phyloP scores from a whole-genome alignment of 2,888 invertebrate genomes.

The Trachelus troglodyta region DNA sequence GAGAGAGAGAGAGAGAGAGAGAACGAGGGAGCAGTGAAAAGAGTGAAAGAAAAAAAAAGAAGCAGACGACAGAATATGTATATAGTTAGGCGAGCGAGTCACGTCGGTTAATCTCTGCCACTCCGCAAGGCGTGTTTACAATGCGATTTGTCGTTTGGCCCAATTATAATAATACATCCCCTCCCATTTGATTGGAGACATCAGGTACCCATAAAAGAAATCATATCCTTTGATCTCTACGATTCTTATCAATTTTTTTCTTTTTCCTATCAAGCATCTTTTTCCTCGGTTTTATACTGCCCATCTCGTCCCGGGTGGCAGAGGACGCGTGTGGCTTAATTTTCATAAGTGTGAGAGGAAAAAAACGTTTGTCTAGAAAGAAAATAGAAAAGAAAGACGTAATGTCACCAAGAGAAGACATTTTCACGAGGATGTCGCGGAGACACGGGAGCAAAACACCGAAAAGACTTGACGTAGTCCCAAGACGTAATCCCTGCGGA shows the following conservation, averaged over 20 bases:
- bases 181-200: neutral
- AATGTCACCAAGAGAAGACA: neutral
- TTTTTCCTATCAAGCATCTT: neutral
- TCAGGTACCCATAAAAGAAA: neutral
- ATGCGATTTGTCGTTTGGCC: conserved; percentile 15
- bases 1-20: neutral
- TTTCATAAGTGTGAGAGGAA: neutral
- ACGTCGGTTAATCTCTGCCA: neutral
- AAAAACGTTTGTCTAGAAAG: neutral
- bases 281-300: neutral
- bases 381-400: neutral
- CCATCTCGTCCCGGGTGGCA: neutral
- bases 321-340: neutral
- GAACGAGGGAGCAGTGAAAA: neutral
- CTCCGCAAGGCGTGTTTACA: conserved; percentile 12
- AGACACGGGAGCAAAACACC: conserved; percentile 2
- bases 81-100: neutral
- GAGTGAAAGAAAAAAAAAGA: neutral
- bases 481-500: conserved; percentile 18
- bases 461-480: neutral
- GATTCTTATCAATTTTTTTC: neutral
- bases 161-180: conserved; percentile 13
- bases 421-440: neutral
- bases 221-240: neutral
- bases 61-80: neutral